A percentile compares a stretch with the other conserved stretches of the same genome.
phyloP scores from a whole-genome alignment of 2,113 vertebrate species.

The Macquaria ambigua region DNA sequence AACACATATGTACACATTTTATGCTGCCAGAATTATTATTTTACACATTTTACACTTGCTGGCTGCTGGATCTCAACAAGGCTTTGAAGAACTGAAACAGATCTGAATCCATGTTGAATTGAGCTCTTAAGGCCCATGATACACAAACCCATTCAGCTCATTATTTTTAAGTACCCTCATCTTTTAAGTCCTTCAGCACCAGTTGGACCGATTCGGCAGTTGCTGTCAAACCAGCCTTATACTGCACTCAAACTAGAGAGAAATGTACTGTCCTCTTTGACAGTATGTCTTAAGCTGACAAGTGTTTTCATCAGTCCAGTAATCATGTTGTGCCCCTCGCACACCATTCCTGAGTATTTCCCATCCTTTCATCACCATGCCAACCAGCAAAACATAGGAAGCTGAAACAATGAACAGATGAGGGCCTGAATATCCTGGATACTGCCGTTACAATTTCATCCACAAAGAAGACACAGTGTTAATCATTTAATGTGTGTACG shows the following conservation, averaged over 20 bases:
- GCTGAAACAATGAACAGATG: conserved; percentile 77
- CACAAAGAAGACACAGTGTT: conserved; percentile 22
- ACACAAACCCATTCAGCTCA: background rate
- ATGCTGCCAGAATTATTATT: background rate
- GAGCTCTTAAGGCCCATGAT: background rate
- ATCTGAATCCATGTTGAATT: background rate
- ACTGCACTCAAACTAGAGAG: background rate
- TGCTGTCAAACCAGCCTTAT: conserved; percentile 9
- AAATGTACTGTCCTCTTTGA: conserved; percentile 16
- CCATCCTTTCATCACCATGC: conserved; percentile 70
- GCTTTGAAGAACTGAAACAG: background rate
- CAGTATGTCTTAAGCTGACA: conserved; percentile 21
- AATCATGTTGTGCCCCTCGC: conserved; percentile 32
- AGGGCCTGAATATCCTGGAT: conserved; percentile 72
- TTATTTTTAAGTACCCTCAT: background rate
- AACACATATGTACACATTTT: background rate
- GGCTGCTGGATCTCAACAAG: background rate
- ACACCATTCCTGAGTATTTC: conserved; percentile 57
- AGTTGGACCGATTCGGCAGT: conserved; percentile 4
- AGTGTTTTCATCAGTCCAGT: conserved; percentile 40
- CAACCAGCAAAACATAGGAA: conserved; percentile 78
- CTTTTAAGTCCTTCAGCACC: background rate
- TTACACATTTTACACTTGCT: background rate
- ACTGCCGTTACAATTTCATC: conserved; percentile 57
- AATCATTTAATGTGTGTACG: background rate